Base-by-base conservation (phyloP, 2,113 vertebrate species). In the Erythrocercus mccallii region DNA sequence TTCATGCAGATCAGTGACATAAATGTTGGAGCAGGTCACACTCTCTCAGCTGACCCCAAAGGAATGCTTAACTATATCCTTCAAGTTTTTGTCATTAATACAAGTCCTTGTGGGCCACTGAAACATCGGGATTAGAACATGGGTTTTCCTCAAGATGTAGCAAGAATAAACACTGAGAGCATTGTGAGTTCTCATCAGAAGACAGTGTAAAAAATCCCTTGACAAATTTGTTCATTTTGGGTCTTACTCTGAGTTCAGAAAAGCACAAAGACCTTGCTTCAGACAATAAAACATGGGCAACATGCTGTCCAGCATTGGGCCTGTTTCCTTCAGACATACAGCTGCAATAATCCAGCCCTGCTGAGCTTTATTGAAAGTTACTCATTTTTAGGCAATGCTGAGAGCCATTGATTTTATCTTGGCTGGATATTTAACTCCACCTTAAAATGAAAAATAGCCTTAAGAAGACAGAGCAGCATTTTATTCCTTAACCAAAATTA, bases 381-480 rank as follows among this genome's bases (percentile, higher is more conserved):
- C 2, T 17, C 54, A 61, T 50, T 79, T 88, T 94, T 85, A 86
- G 80, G 73, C 72, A 93, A 47, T 44, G 70, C 65, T 82, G 45
- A 65, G 78, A 95, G 89, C 50, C 70, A 57, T 31, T 90, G 68
- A 51, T 82, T 78, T 78, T 86, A 92, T 81, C 45, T 53, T 71
- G 31, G 37, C 30, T 48, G 48, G 54, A 48, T 73, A 77, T 64
- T 93, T 88, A 37, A 28, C 70, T 85, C 81, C 44, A 76, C 21
- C 57, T 95, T 82, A 73, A 84, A 91, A 78, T 54, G 53, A 86
- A 95, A 94, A 85, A 88, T 11, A n/a, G 38, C 33, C 62, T 81
- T 48, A 62, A 77, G 81, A 90, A 71, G 24, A 21, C 61, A 90
- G 51, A 82, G 50, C 51, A 88, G 64, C 71, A 81, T 90, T 92